Evolutionary conservation across 2,888 invertebrate species (phyloP).

Genomic region (Adelphocoris suturalis): DNA sequence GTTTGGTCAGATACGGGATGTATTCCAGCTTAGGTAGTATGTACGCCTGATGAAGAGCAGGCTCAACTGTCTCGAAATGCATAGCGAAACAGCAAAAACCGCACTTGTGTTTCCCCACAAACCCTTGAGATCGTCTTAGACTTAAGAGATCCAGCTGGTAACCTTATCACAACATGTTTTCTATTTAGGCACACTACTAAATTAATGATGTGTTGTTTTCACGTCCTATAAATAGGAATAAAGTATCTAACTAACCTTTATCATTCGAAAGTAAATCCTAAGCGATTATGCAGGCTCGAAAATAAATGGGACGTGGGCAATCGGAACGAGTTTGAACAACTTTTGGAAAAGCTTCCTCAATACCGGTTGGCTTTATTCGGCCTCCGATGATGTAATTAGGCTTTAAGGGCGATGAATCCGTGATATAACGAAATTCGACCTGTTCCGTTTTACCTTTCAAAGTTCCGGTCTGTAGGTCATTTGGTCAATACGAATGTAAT

Average conservation of each 20-base stretch:
- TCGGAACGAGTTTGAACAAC: conserved; percentile 10
- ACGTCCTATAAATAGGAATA: too few relatives aligned
- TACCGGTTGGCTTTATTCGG: not conserved
- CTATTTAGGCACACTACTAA: too few relatives aligned
- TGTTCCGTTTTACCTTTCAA: not conserved
- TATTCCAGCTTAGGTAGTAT: too few relatives aligned
- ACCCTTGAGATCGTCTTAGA: too few relatives aligned
- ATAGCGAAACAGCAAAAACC: too few relatives aligned
- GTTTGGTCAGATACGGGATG: too few relatives aligned
- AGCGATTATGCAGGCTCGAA: not conserved
- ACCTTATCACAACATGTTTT: too few relatives aligned
- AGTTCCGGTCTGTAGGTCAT: conserved; percentile 22
- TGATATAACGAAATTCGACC: conserved; percentile 16
- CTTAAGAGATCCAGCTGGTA: too few relatives aligned
- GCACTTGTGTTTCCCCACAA: too few relatives aligned
- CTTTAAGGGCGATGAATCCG: not conserved
- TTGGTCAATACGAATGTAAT: not conserved
- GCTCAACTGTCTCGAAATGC: too few relatives aligned
- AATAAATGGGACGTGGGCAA: not conserved
- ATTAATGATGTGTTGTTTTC: too few relatives aligned
- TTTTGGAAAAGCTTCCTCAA: conserved; percentile 14
- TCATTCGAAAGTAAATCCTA: not conserved
- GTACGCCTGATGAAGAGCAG: too few relatives aligned
- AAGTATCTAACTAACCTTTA: not conserved
- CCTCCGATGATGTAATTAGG: conserved; percentile 6